phyloP scores from a whole-genome alignment of 1,140 invertebrate genomes.

The Notospermus geniculatus region DNA sequence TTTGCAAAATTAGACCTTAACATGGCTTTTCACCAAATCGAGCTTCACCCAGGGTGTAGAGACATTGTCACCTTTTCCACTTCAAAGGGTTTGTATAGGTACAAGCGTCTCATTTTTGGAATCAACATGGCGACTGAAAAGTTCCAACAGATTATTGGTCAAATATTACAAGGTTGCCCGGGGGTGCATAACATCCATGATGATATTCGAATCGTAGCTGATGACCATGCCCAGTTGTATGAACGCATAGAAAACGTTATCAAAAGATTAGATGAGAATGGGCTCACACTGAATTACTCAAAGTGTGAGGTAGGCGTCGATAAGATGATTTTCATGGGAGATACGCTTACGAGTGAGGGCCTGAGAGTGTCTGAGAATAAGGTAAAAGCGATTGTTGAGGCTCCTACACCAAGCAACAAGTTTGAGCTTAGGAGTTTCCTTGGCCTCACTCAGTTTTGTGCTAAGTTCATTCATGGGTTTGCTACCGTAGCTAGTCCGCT shows the following conservation, averaged over 20 bases:
- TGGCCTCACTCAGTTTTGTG: too few relatives aligned
- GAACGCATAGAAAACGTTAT: neutral
- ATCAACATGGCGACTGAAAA: slow-evolving; percentile 9
- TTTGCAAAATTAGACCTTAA: slow-evolving; percentile 33
- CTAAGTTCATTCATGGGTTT: too few relatives aligned
- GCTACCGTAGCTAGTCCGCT: too few relatives aligned
- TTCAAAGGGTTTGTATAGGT: slow-evolving; percentile 21
- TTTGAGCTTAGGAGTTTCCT: too few relatives aligned
- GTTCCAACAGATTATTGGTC: neutral
- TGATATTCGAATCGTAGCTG: slow-evolving; percentile 1
- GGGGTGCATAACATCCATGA: neutral
- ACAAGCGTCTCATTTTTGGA: slow-evolving; percentile 18
- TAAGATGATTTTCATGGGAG: neutral
- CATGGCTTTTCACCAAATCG: slow-evolving; percentile 34
- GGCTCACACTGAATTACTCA: slow-evolving; percentile 3
- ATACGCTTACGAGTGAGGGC: too few relatives aligned
- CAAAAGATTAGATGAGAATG: neutral
- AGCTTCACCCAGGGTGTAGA: slow-evolving; percentile 27
- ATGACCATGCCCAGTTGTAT: neutral
- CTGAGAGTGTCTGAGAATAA: too few relatives aligned
- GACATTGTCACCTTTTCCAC: slow-evolving; percentile 28
- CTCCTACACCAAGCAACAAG: too few relatives aligned
- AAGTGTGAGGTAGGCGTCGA: slow-evolving; percentile 1
- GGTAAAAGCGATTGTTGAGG: too few relatives aligned
- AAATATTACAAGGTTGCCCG: neutral